Base-by-base conservation (phyloP, 2,113 vertebrate genomes). In the Carassius carassius region DNA sequence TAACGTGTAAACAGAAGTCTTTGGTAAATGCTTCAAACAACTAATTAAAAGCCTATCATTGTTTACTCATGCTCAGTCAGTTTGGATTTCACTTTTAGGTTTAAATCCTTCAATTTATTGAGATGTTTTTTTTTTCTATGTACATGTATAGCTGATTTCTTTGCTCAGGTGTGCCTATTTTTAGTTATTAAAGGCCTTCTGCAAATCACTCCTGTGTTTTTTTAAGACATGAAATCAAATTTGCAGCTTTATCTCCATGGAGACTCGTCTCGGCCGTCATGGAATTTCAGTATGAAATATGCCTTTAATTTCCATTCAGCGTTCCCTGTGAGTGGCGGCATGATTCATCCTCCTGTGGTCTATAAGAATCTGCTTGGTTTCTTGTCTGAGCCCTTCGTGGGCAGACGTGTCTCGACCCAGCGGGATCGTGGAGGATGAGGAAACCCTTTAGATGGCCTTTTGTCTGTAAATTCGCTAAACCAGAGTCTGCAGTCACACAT, bases 271-370 rank as follows among this genome's bases (percentile, higher is more conserved):
- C 16, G 35, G 70, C 54, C 63, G 60, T 76, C 5, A 60, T 54
- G 54, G 63, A 47, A 44, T 82, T 84, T 76, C 19, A 25, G 63
- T 78, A 82, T 87, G 63, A 84, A 84, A 76, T 84, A 87, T 84
- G 51, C 78, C 86, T 81, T 87, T 87, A 87, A 87, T 82, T 85
- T 82, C 67, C 49, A 87, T 78, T 82, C 82, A 72, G 54, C 37
- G 23, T 81, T 62, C 63, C 62, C 78, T 84, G 12, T 37, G 70
- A 80, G 82, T 29, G 75, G 72, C 51, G 37, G 83, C 35, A 49
- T 87, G 86, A 87, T 78, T 82, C 83, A 84, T 87, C 25, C 41
- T 54, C 83, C 41, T 13, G 47, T 70, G 63, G 35, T 82, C 62
- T 49, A 51, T 67, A 62, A 77, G 78, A 78, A 84, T 69, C 72